Percentiles rank a stretch among this genome's conserved stretches.
Conservation (phyloP, 1,140 invertebrate genomes). For the Cydia pomonella region DNA sequence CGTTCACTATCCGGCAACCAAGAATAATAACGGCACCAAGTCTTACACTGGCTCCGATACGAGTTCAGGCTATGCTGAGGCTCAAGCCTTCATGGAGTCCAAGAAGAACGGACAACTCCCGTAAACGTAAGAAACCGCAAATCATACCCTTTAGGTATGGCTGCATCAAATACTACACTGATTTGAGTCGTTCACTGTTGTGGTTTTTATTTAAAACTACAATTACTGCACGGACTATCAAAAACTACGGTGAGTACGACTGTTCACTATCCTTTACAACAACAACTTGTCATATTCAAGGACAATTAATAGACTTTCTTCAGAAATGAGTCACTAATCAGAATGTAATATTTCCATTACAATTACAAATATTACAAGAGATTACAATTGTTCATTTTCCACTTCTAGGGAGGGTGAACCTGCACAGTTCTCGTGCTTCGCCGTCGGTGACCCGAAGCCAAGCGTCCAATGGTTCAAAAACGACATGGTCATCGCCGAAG, state of each 20-base stretch:
- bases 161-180: neutral
- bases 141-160: conserved; percentile 85
- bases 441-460: conserved; percentile 94
- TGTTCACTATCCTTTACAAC: no score
- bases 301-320: no score
- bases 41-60: conserved; percentile 89
- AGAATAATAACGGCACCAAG: no score
- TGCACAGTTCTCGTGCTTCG: conserved; percentile 90
- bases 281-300: no score
- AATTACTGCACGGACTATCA: no score
- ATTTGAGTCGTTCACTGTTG: no score
- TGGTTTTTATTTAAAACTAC: no score
- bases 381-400: conserved; percentile 43
- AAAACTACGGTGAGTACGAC: no score
- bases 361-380: no score
- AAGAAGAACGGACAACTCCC: conserved; percentile 89
- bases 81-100: conserved; percentile 90
- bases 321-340: no score
- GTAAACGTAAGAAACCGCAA: conserved; percentile 92
- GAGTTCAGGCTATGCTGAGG: conserved; percentile 93
- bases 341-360: neutral
- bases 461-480: conserved; percentile 98
- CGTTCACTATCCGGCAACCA: no score
- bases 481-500: conserved; percentile 91
- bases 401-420: conserved; percentile 83